Base-by-base conservation (phyloP, 2,797 vertebrate genomes). In the Onychomys leucogaster region DNA sequence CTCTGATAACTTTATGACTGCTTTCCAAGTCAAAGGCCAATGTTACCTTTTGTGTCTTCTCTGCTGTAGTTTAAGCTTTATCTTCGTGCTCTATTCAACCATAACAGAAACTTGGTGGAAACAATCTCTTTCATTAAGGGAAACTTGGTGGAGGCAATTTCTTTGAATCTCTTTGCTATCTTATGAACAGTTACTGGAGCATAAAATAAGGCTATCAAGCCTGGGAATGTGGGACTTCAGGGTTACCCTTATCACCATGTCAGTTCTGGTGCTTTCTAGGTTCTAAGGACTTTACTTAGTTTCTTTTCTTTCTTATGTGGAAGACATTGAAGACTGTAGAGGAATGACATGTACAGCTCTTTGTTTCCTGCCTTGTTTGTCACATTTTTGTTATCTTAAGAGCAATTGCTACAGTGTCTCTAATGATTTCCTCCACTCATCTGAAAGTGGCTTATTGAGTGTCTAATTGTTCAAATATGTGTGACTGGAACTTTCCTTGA, bases 321-420 rank as follows among this genome's bases (percentile, higher is more conserved):
- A 8, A 21, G 8, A 4, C 27, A 27, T 32, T 63, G 14, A 46
- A 63, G 4, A 14, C 25, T 46, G 11, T 29, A 25, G 11, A 76
- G 12, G 3, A 34, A 8, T 41, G 43, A 2, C 0, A 13, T 41
- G 27, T 13, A 17, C 19, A 34, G 43, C 4, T 9, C 0, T 43
- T 49, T 16, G 27, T 23, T 76, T 59, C 12, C 11, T 32, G 5
- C 13, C 8, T 43, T 65, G 12, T 55, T 65, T 34, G 25, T 14
- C 49, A 17, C 25, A 67, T 32, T 85, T 55, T 41, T 77, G 6
- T 46, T 43, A 59, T n/a, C 14, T 9, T 25, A 65, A 77, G 61
- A 55, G 2, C 17, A 41, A 1, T 12, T 23, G 9, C 4, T 23
- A 32, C 10, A 37, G 17, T 41, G 16, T 85, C 10, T 41, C 16